These are phyloP conservation scores for Drosophila virilis DNA, from an alignment of 1,140 invertebrate genomes.

Conservation along the genomic window DNA sequence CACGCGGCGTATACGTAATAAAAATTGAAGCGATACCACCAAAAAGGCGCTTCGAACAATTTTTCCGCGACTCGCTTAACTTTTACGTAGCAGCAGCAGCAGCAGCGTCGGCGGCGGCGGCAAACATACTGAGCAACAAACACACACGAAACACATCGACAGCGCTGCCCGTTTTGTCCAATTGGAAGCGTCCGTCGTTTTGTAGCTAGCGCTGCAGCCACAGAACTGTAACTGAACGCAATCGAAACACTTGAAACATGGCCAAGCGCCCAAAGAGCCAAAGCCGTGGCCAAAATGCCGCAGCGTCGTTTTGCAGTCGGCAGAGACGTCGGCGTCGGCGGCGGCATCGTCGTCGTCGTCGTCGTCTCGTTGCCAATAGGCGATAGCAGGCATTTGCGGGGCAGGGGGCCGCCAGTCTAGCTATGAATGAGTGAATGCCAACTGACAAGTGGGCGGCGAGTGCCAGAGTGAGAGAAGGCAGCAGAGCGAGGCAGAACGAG, in stretches of 20 bases:
- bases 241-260: conserved; percentile 62
- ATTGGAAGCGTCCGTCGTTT: conserved; percentile 43
- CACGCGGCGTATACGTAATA: conserved; percentile 76
- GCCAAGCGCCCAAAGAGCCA: conserved; percentile 59
- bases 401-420: conserved; percentile 52
- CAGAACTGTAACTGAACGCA: conserved; percentile 66
- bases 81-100: conserved; percentile 30
- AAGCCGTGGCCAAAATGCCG: conserved; percentile 71
- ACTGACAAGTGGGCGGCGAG: conserved; percentile 71
- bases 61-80: conserved; percentile 30
- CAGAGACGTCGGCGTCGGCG: conserved; percentile 7
- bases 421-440: conserved; percentile 76
- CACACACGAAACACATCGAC: neutral
- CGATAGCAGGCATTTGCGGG: conserved; percentile 35
- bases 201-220: conserved; percentile 65
- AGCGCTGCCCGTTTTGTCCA: conserved; percentile 3
- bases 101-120: neutral
- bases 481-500: conserved; percentile 9
- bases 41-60: conserved; percentile 48
- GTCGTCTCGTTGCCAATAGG: conserved; percentile 63
- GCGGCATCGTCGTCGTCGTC: conserved; percentile 14
- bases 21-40: conserved; percentile 44
- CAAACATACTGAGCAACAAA: conserved; percentile 5
- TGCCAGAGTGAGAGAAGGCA: conserved; percentile 26
- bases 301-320: conserved; percentile 61